phyloP scores from a whole-genome alignment of 92 coral and sea anemone genomes.

The Palythoa grandis region DNA sequence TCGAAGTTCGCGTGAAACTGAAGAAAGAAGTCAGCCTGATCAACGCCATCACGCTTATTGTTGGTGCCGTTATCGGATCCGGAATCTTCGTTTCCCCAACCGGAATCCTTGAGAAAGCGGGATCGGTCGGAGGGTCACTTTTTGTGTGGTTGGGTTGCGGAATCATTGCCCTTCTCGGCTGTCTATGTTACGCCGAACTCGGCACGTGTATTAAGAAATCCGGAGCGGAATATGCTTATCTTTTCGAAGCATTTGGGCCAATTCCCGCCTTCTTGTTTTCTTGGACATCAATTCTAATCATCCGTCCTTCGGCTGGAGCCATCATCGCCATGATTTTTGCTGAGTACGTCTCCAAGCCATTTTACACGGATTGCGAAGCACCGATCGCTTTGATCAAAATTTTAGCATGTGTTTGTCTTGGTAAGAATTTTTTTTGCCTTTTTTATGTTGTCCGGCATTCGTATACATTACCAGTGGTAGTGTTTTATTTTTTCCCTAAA shows the following conservation, averaged over 20 bases:
- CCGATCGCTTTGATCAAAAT: constrained; percentile 80
- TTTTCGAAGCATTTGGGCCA: constrained; percentile 85
- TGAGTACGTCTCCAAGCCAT: constrained; percentile 93
- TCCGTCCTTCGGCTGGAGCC: constrained; percentile 95
- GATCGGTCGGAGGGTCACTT: constrained; percentile 84
- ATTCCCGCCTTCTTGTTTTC: constrained; percentile 92
- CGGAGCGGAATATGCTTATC: constrained; percentile 95
- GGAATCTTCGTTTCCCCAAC: constrained; percentile 98
- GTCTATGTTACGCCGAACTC: constrained; percentile 90
- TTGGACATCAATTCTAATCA: constrained; percentile 92
- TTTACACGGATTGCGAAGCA: constrained; percentile 77
- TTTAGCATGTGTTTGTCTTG: constrained; percentile 86
- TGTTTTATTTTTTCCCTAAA: background rate
- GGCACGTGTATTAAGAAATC: constrained; percentile 86
- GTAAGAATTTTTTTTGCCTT: constrained; percentile 58
- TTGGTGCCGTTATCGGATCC: constrained; percentile 97
- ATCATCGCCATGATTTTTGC: constrained; percentile 92
- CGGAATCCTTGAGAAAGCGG: constrained; percentile 73
- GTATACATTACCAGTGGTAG: background rate
- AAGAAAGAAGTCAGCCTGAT: constrained; percentile 79
- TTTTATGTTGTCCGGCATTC: background rate
- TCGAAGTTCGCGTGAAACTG: constrained; percentile 53
- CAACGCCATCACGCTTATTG: constrained; percentile 88
- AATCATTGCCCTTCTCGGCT: constrained; percentile 84
- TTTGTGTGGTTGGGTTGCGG: constrained; percentile 94